Percentiles rank a stretch among this genome's conserved stretches.
Evolutionary conservation across 2,113 vertebrate genomes (phyloP).

Genomic region (Hemibagrus wyckioides): DNA sequence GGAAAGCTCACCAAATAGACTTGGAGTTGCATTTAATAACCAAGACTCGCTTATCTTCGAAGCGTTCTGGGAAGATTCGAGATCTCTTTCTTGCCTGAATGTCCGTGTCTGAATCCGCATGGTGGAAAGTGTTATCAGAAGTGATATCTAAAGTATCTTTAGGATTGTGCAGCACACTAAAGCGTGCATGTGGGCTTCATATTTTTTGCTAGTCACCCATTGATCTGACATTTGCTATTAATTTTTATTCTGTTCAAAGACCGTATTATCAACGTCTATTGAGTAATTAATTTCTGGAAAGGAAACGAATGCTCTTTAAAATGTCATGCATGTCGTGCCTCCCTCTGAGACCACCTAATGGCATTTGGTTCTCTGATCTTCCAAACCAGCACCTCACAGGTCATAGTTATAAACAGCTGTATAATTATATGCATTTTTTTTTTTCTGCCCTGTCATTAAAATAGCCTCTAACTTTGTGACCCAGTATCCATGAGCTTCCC

Average conservation of each 20-base stretch:
- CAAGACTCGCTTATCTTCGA: background rate
- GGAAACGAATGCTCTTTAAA: conserved; percentile 1
- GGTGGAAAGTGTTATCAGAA: background rate
- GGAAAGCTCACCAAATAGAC: background rate
- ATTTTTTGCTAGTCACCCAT: background rate
- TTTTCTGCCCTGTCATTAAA: background rate
- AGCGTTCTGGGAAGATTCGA: background rate
- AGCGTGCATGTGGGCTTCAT: background rate
- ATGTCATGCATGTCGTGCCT: background rate
- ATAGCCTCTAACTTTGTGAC: background rate
- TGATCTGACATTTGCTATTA: background rate
- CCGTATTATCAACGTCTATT: background rate
- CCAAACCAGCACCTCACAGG: background rate
- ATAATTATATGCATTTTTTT: background rate
- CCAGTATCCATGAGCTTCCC: background rate
- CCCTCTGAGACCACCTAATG: background rate
- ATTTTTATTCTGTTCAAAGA: background rate
- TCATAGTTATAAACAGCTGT: conserved; percentile 4
- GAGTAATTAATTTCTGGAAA: conserved; percentile 6
- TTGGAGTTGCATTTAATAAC: background rate
- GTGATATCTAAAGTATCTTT: background rate
- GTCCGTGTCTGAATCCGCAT: background rate
- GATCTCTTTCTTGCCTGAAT: background rate
- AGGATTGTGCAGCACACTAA: background rate
- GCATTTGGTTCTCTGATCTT: background rate